phyloP scores from a whole-genome alignment of 2,797 vertebrate species.

The Syngnathus acus region DNA sequence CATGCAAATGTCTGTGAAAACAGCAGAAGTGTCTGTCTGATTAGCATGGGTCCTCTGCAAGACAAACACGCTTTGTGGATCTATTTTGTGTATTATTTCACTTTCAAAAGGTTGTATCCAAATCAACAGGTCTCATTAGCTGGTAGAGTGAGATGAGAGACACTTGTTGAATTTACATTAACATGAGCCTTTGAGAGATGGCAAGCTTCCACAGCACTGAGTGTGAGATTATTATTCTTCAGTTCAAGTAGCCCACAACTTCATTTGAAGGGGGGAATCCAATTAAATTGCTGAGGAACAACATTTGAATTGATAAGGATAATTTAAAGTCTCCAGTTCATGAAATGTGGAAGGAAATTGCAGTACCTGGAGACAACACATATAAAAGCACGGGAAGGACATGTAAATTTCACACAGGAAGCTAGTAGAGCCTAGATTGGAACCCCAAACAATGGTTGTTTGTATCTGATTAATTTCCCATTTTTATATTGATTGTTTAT shows the following conservation, averaged over 20 bases:
- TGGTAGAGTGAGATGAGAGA: slow-evolving; percentile 33
- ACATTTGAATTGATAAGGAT: background rate
- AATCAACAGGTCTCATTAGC: slow-evolving; percentile 52
- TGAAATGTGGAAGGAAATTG: background rate
- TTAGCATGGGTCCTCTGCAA: slow-evolving; percentile 46
- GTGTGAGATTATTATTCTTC: slow-evolving; percentile 2
- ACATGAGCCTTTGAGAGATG: slow-evolving; percentile 13
- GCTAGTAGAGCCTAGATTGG: background rate
- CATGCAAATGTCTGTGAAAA: slow-evolving; percentile 52
- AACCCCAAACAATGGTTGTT: background rate
- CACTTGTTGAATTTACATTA: slow-evolving; percentile 30
- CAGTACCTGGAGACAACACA: background rate
- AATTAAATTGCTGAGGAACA: background rate
- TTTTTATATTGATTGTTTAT: too few species aligned
- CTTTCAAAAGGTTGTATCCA: slow-evolving; percentile 32
- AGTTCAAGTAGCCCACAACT: background rate
- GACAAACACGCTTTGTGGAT: slow-evolving; percentile 48
- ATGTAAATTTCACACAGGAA: background rate
- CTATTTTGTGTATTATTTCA: slow-evolving; percentile 10
- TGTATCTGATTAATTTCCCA: too few species aligned
- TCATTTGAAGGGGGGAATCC: background rate
- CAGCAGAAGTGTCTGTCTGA: slow-evolving; percentile 47
- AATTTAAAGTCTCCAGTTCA: background rate
- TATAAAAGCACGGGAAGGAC: background rate
- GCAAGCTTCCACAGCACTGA: background rate